Base-by-base conservation (phyloP, 2,113 vertebrate genomes). In the Corvus cornix region DNA sequence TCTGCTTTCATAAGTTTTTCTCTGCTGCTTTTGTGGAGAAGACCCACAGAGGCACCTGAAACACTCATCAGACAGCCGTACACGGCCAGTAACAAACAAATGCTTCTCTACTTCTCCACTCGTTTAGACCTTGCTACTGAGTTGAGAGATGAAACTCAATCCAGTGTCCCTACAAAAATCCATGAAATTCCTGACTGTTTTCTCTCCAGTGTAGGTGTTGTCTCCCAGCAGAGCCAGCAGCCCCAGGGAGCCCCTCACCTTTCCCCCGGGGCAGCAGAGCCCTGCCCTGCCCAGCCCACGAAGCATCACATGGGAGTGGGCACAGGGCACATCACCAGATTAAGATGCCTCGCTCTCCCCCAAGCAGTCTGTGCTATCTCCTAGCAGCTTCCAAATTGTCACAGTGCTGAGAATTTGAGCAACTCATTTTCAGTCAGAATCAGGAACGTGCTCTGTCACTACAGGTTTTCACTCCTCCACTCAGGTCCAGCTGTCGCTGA, bases 371-470 rank as follows among this genome's bases (percentile, higher is more conserved):
- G 11, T 16, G 30, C 53, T 21, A 16, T 4, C 28, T 83, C 58
- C 35, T 2, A 35, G 35, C 53, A 88, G 70, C 58, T 79, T 68
- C 80, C 56, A 48, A 30, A 66, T 1, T 15, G 16, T 48, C 67
- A 7, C 3, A 55, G 17, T 6, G 16, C 16, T 4, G 1, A 5
- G 15, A 26, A 67, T 33, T 30, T 7, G 5, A 53, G 11, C 4
- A 2, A 56, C 33, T 84, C 51, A 3, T 17, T 82, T 46, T 13
- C 66, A 72, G 16, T 37, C 62, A 72, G 16, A 64, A 20, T 0
- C 44, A 76, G 52, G 41, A 80, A 66, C 0, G 0, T 4, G 21
- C 43, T 53, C 55, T 16, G 30, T 8, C 72, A n/a, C 17, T 48
- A 7, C 27, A 81, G 56, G 43, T 19, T 72, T 49, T 53, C 43